Evolutionary conservation across 2,888 invertebrate species (phyloP).

Genomic region (Drosophila stalkeri): DNA sequence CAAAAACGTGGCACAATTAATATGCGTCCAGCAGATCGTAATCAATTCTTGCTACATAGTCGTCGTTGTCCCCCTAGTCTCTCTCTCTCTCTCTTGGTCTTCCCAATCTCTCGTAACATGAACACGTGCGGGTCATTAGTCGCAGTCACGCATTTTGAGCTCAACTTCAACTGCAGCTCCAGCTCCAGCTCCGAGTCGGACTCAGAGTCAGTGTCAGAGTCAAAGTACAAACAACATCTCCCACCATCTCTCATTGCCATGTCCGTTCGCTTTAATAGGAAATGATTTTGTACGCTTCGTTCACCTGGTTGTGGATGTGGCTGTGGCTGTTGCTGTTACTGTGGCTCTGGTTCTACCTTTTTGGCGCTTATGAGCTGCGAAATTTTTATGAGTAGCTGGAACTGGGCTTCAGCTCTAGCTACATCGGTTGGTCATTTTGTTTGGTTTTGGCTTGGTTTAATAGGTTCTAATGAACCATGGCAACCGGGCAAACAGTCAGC

Average conservation of each 20-base stretch:
- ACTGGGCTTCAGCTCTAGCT: constrained; percentile 34
- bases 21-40: constrained; percentile 82
- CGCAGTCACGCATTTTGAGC: constrained; percentile 83
- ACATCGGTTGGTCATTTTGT: constrained; percentile 27
- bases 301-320: constrained; percentile 54
- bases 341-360: constrained; percentile 33
- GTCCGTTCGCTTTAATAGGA: constrained; percentile 77
- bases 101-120: constrained; percentile 53
- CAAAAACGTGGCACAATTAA: constrained; percentile 70
- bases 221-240: constrained; percentile 33
- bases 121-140: constrained; percentile 82
- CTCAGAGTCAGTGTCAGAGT: constrained; percentile 2
- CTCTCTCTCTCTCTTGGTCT: neutral
- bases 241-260: constrained; percentile 37
- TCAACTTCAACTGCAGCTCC: constrained; percentile 54
- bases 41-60: constrained; percentile 79
- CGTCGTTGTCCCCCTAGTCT: neutral
- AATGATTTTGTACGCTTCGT: constrained; percentile 79
- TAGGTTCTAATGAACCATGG: constrained; percentile 74
- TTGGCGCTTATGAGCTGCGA: constrained; percentile 78
- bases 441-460: constrained; percentile 47
- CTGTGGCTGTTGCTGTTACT: neutral
- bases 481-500: constrained; percentile 32
- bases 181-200: constrained; percentile 20
- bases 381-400: constrained; percentile 77